Evolutionary conservation across 2,888 invertebrate species (phyloP), one percentile per base, ranked within the genome.

Genomic region (Lomographa bimaculata): DNA sequence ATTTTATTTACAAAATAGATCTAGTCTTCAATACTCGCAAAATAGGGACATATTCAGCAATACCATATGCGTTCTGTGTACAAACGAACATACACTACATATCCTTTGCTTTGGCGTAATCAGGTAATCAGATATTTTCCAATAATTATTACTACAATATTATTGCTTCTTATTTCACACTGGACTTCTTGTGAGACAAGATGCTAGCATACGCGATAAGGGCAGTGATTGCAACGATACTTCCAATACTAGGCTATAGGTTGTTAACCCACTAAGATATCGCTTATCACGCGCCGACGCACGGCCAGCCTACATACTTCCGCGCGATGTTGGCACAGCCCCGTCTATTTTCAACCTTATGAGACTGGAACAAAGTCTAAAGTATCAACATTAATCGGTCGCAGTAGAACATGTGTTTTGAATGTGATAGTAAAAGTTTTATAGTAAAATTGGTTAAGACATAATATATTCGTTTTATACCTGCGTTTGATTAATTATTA

Each of bases 191-290:
- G 46, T 33, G 57, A 71, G 69, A 69, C 68, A 78, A 74, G 78
- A 79, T 76, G 68, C 58, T 58, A 63, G 55, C 54, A 50, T 52
- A 41, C 37, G 35, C 58, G 79, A 82, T 79, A 75, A 70, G 58
- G 33, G 59, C 57, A 48, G 72, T 76, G 82, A 85, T 85, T 84
- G 76, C 70, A 65, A 56, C 64, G 79, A 81, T 79, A 76, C 60
- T 62, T 64, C 67, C 77, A 77, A 77, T 79, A 64, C 57, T 54
- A 68, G 67, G 63, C 71, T 71, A 76, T 82, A 83, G 87, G 87
- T 87, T 83, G 74, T 85, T 87, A 80, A 86, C 87, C 87, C 57
- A 87, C 50, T 76, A 71, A 87, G 87, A 87, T 87, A 86, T 57
- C 45, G 66, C 45, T 58, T 84, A 86, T 85, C 84, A 70, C 51